Conservation (phyloP, 30 jellyfish, hydroid and myxozoan genomes). For the Cassiopea xamachana region DNA sequence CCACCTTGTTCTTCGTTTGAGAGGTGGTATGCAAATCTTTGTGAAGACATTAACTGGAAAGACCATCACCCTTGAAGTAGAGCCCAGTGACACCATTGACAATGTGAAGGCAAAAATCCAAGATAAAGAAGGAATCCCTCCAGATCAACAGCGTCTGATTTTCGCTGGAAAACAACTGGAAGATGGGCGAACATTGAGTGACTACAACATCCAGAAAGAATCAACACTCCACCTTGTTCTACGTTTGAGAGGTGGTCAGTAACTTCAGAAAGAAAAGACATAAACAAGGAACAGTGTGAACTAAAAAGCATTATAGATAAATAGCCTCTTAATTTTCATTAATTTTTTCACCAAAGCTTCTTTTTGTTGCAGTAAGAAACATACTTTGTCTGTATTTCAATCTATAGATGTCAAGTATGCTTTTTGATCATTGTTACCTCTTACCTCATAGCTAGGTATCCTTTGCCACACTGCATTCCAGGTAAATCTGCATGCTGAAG, state of each 20-base stretch:
- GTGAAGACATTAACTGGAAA: conserved; percentile 96
- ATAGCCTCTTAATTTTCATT: neutral
- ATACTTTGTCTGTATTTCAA: no score
- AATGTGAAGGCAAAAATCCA: conserved; percentile 94
- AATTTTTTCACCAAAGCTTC: neutral
- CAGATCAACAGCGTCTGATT: conserved; percentile 97
- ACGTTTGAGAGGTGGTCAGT: conserved; percentile 77
- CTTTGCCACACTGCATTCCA: no score
- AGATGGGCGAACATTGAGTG: conserved; percentile 99
- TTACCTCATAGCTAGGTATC: no score
- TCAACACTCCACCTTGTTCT: conserved; percentile 96
- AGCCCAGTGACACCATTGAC: conserved; percentile 91
- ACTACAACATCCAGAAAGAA: conserved; percentile 85
- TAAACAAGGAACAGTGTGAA: neutral
- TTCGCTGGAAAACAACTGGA: conserved; percentile 97
- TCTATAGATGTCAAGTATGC: no score
- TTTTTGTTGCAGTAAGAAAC: no score
- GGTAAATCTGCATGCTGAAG: no score
- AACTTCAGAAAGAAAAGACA: neutral
- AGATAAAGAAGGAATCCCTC: conserved; percentile 99
- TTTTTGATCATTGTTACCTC: no score
- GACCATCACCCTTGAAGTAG: conserved; percentile 97
- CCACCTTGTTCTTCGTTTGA: conserved; percentile 86
- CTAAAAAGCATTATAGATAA: neutral
- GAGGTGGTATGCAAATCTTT: conserved; percentile 96